These are phyloP conservation scores for Ophioninae sp. DNA, from an alignment of 2,888 invertebrate species.

Conservation along the genomic window DNA sequence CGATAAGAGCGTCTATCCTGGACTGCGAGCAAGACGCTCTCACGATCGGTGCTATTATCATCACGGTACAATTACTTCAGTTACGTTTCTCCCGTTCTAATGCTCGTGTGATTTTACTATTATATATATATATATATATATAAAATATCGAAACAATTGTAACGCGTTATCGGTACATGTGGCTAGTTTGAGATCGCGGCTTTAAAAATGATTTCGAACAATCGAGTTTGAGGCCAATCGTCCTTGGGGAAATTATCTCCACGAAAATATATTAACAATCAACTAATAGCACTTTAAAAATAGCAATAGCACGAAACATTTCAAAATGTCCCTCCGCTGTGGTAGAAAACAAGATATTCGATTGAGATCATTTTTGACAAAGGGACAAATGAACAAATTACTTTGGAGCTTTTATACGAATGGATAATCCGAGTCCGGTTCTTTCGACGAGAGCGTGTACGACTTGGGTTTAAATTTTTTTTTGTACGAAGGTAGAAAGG, in stretches of 20 bases:
- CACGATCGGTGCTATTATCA: conserved; percentile 39
- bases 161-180: not conserved
- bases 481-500: too few relatives aligned
- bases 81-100: not conserved
- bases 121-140: not conserved
- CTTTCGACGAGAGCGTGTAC: too few relatives aligned
- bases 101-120: not conserved
- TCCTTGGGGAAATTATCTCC: not conserved
- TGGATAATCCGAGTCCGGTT: not conserved
- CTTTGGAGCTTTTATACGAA: not conserved
- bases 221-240: not conserved
- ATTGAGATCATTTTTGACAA: too few relatives aligned
- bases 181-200: not conserved
- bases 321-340: not conserved
- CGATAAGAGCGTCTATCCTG: conserved; percentile 44
- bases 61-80: conserved; percentile 36
- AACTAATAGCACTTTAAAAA: not conserved
- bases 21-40: conserved; percentile 16
- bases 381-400: not conserved
- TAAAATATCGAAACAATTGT: not conserved
- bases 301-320: too few relatives aligned
- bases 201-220: too few relatives aligned
- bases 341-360: not conserved
- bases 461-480: too few relatives aligned
- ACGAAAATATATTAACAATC: not conserved